These are phyloP conservation scores for Sesamia nonagrioides DNA, from an alignment of 1,140 invertebrate genomes.

Conservation along the genomic window DNA sequence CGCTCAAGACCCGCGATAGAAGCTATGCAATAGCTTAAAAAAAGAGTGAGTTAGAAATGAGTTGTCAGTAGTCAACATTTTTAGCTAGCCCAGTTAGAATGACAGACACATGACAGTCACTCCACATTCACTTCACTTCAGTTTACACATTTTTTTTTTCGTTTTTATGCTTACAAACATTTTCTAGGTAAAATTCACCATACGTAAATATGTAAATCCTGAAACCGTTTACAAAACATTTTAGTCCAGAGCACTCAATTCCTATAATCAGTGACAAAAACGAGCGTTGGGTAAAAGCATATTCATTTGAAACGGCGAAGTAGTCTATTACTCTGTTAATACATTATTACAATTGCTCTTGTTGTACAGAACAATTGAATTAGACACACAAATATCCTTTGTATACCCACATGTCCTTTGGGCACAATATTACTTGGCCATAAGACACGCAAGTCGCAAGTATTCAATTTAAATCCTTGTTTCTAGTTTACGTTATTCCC, in stretches of 20 bases:
- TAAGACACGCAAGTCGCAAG: slow-evolving; percentile 13
- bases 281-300: background rate
- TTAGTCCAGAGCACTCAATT: background rate
- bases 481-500: too few species aligned
- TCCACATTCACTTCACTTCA: too few species aligned
- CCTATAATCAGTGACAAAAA: background rate
- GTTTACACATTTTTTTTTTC: too few species aligned
- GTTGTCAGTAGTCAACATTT: too few species aligned
- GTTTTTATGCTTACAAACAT: background rate
- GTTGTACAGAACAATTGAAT: slow-evolving; percentile 16
- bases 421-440: background rate
- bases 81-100: too few species aligned
- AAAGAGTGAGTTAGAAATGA: too few species aligned
- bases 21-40: too few species aligned
- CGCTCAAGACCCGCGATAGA: too few species aligned
- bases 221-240: background rate
- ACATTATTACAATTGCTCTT: slow-evolving; percentile 10
- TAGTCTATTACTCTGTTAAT: background rate
- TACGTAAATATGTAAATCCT: background rate
- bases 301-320: background rate
- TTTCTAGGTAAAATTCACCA: background rate
- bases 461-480: background rate
- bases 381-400: slow-evolving; percentile 1
- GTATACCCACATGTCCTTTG: slow-evolving; percentile 17
- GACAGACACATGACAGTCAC: too few species aligned